Base-by-base conservation (phyloP, 1,140 invertebrate species). In the Heliconius hewitsoni region DNA sequence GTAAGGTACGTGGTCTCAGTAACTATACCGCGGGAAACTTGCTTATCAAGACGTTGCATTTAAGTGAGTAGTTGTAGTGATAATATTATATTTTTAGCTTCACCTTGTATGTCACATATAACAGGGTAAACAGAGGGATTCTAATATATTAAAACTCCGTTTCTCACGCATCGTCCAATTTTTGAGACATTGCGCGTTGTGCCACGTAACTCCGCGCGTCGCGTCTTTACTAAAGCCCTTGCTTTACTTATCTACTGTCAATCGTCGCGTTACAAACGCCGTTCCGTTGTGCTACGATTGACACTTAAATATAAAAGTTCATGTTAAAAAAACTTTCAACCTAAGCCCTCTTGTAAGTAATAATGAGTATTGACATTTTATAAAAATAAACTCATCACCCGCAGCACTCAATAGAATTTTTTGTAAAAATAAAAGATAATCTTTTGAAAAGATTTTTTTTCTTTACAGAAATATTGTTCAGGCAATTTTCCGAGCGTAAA, bases 1-100 rank as follows among this genome's bases (percentile, higher is more conserved):
- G 42, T 27, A 73, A n/a, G 72, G 55, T 52, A 52, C 18, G 16
- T 46, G n/a, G 34, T n/a, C 34, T 42, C 6, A 72, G 39, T 73
- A 73, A 73, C 46, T 46, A 73, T 16, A 60, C 23, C 8, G 57
- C n/a, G 57, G 39, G 71, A 37, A 42, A 73, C 37, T 73, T 73
- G 71, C 71, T 19, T 73, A 37, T 34, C 16, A 3, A 71, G 30
- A 13, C 30, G 18, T 37, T 39, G 34, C 13, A 16, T 71, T 71
- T 71, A 71, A 37, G 30, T 71, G 8, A 39, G 13, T 71, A 23
- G 9, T 37, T 16, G 71, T 71, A 46, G 71, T 37, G 8, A 30
- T 73, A 30, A 18, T 23, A 46, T 16, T 8, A 34, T 4, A 9
- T 23, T 23, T 9, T n/a, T 60, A 37, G 6, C 34, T 37, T 37